Evolutionary conservation across 2,113 vertebrate genomes (phyloP).

Genomic region (Phalacrocorax brasilianus): DNA sequence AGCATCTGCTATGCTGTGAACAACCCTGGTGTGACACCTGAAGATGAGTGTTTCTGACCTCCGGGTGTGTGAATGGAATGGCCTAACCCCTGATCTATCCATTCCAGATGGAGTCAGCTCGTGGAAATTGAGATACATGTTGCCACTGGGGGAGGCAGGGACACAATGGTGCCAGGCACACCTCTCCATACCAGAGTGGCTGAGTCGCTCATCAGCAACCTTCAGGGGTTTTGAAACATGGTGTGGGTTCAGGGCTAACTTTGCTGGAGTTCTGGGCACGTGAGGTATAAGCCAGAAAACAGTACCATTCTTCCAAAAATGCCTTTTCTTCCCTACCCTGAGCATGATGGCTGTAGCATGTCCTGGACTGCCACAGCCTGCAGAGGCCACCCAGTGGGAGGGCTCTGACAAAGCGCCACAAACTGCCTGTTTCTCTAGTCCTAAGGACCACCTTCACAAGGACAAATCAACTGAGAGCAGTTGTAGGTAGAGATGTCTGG

Average conservation of each 20-base stretch:
- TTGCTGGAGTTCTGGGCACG: rapidly evolving
- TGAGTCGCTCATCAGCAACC: too few species aligned
- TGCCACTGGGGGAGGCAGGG: not conserved
- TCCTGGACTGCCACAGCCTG: not conserved
- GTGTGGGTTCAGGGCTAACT: not conserved
- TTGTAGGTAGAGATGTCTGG: not conserved
- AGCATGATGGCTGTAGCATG: rapidly evolving
- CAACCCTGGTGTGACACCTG: not conserved
- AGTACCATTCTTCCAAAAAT: not conserved
- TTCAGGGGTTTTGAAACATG: not conserved
- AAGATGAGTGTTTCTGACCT: not conserved
- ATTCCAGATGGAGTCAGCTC: not conserved
- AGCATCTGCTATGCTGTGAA: not conserved
- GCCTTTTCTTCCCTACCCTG: not conserved
- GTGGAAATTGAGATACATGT: rapidly evolving
- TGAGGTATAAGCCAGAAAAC: not conserved
- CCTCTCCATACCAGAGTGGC: rapidly evolving
- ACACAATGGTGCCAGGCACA: rapidly evolving
- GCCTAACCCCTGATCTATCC: not conserved
- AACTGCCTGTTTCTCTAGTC: not conserved
- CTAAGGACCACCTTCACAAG: not conserved
- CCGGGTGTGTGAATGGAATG: rapidly evolving
- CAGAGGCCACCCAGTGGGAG: not conserved
- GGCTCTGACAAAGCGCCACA: not conserved
- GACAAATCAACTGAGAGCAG: not conserved